These are phyloP conservation scores for Sipunculus nudus DNA, from an alignment of 2,888 invertebrate genomes.

Conservation along the genomic window DNA sequence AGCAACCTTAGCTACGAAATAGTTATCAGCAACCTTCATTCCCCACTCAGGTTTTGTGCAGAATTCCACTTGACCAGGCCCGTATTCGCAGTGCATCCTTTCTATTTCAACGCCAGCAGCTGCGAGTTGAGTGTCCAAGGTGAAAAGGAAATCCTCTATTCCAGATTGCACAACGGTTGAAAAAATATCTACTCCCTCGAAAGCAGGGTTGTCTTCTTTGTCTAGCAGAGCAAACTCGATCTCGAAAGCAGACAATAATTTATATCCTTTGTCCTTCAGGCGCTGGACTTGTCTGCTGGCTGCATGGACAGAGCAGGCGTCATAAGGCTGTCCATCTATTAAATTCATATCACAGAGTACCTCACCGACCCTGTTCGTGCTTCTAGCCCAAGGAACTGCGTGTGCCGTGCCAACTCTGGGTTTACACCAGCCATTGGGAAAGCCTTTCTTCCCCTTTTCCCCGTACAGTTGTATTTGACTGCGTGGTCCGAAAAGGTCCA, in stretches of 20 bases:
- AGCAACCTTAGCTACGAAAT: constrained; percentile 16
- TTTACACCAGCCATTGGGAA: too few species aligned
- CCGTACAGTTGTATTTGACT: too few species aligned
- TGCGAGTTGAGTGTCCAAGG: constrained; percentile 5
- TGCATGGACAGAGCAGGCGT: too few species aligned
- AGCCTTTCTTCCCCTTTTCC: too few species aligned
- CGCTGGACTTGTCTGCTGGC: too few species aligned
- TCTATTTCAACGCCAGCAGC: constrained; percentile 18
- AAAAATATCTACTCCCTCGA: constrained; percentile 4
- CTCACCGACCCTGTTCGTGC: too few species aligned
- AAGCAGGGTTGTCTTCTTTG: constrained; percentile 15
- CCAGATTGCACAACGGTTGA: not conserved
- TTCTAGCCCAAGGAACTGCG: too few species aligned
- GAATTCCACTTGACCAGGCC: constrained; percentile 29
- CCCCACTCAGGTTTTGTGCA: constrained; percentile 14
- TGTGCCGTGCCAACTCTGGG: too few species aligned
- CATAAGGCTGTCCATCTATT: too few species aligned
- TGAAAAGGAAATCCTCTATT: constrained; percentile 12
- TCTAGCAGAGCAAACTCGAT: constrained; percentile 19
- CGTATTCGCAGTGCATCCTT: constrained; percentile 17
- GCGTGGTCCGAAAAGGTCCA: too few species aligned
- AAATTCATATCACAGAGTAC: too few species aligned
- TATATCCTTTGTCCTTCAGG: too few species aligned
- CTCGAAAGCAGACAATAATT: constrained; percentile 25
- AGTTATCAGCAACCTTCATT: constrained; percentile 12